These are phyloP conservation scores for Nesometra sesokonis DNA, from an alignment of 35 echinoderm and acorn worm species.

Conservation along the genomic window DNA sequence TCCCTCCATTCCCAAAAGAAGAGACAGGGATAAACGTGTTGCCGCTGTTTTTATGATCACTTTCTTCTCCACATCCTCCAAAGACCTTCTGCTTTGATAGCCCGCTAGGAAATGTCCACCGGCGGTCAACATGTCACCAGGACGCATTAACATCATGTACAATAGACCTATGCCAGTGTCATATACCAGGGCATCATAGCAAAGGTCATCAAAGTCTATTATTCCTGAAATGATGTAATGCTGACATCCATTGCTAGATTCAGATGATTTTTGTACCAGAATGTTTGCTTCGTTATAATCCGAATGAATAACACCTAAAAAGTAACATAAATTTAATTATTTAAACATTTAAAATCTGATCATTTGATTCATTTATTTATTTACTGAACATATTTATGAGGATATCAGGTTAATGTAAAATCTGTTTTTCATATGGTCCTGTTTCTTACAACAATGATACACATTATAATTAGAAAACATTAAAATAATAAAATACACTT, in stretches of 20 bases:
- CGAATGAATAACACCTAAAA: neutral
- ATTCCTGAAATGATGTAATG: neutral
- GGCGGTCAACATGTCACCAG: neutral
- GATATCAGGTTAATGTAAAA: no score
- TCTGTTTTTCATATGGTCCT: no score
- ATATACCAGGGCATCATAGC: neutral
- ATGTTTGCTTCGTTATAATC: neutral
- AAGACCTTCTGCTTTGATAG: neutral
- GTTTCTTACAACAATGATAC: no score
- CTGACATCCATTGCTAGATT: neutral
- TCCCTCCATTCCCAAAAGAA: neutral
- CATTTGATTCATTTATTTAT: no score
- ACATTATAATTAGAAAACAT: no score
- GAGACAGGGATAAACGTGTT: neutral
- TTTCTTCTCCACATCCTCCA: neutral
- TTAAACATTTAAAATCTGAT: no score
- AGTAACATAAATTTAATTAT: no score
- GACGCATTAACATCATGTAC: neutral
- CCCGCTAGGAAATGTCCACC: neutral
- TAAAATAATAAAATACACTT: no score
- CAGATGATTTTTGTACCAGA: neutral
- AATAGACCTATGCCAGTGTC: neutral
- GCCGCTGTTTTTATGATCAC: neutral
- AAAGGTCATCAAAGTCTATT: neutral
- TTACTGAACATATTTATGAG: no score